Conservation (phyloP, 2,888 invertebrate genomes). For the Rhimphoctona megacephalus region DNA sequence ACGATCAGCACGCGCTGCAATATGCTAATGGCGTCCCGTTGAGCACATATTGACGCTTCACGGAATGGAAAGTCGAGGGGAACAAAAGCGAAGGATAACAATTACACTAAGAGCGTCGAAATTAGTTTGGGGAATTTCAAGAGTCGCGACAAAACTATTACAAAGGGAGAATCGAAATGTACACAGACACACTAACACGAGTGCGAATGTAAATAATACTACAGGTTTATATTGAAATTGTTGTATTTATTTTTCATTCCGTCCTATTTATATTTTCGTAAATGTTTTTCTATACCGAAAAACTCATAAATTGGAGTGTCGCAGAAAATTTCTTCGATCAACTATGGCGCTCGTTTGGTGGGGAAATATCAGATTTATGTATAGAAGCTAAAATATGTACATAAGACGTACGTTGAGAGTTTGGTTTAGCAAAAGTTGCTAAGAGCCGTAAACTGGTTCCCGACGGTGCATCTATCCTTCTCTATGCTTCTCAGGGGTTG, state of each 20-base stretch:
- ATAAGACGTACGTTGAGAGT: conserved; percentile 32
- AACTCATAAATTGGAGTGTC: neutral
- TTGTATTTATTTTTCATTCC: neutral
- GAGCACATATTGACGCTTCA: conserved; percentile 48
- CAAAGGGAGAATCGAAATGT: neutral
- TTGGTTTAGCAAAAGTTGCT: conserved; percentile 32
- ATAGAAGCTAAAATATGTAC: conserved; percentile 21
- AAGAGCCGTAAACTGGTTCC: conserved; percentile 26
- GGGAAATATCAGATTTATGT: conserved; percentile 1
- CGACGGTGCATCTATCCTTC: conserved; percentile 37
- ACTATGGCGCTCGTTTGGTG: neutral
- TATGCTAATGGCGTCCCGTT: conserved; percentile 37
- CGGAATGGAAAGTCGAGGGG: conserved; percentile 27
- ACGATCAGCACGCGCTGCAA: conserved; percentile 26
- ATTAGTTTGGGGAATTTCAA: conserved; percentile 68
- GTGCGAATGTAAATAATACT: neutral
- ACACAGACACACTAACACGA: neutral
- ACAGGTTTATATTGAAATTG: neutral
- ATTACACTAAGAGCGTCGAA: conserved; percentile 62
- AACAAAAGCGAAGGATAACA: conserved; percentile 42
- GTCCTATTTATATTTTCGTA: neutral
- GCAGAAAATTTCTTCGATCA: neutral
- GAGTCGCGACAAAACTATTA: conserved; percentile 18
- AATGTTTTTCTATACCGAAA: neutral
- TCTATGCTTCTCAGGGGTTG: conserved; percentile 27